Conservation (phyloP, 2,797 vertebrate genomes). For the Mus minutoides region DNA sequence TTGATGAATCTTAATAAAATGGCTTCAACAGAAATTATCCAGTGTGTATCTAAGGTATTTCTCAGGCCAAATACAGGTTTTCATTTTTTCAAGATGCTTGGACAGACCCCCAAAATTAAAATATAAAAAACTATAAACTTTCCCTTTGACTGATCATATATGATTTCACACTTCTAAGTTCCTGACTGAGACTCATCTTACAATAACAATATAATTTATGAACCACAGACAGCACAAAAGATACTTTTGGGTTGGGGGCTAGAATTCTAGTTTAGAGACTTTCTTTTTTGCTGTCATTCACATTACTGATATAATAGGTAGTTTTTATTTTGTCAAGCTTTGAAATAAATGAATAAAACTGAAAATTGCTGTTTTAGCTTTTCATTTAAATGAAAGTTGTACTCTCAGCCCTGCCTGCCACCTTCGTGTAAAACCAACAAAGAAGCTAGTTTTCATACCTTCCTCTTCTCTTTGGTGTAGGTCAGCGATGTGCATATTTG, state of each 20-base stretch:
- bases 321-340: background rate
- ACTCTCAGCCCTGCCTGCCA: background rate
- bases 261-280: background rate
- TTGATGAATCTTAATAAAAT: slow-evolving; percentile 9
- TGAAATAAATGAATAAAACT: slow-evolving; percentile 24
- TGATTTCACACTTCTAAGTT: slow-evolving; percentile 6
- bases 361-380: slow-evolving; percentile 4
- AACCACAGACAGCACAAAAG: background rate
- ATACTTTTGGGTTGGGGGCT: background rate
- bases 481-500: background rate
- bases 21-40: background rate
- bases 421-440: background rate
- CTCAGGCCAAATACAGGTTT: background rate
- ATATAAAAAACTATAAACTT: background rate
- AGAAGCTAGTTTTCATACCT: slow-evolving; percentile 13
- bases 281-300: background rate
- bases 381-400: background rate
- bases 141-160: slow-evolving; percentile 7
- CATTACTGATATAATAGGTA: background rate
- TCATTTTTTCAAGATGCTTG: background rate
- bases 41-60: background rate
- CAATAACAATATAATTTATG: background rate
- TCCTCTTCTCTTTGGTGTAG: slow-evolving; percentile 11
- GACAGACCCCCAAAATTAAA: background rate
- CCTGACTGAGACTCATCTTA: background rate